Evolutionary conservation across 2,888 invertebrate species (phyloP).

Genomic region (Scrobipalpa atriplicella): DNA sequence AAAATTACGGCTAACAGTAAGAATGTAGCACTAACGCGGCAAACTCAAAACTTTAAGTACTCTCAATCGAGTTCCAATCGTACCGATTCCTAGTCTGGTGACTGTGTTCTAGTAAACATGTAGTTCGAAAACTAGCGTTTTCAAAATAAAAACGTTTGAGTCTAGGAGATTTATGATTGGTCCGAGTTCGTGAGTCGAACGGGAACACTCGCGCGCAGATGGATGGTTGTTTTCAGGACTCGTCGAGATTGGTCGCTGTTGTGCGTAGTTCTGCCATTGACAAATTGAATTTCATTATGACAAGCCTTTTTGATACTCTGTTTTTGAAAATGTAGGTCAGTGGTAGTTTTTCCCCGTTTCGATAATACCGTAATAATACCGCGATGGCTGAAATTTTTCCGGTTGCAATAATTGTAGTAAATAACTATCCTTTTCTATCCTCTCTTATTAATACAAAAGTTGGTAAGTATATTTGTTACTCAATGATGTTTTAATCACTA

Average conservation of each 20-base stretch:
- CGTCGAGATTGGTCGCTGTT: conserved; percentile 32
- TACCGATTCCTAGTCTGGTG: conserved; percentile 21
- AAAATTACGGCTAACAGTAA: no score
- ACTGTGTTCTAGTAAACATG: conserved; percentile 44
- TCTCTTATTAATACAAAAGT: no score
- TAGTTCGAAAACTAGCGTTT: conserved; percentile 56
- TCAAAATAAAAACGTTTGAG: conserved; percentile 61
- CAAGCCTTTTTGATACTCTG: not conserved
- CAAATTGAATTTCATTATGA: conserved; percentile 16
- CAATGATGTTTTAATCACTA: no score
- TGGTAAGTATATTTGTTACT: no score
- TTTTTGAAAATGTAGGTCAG: no score
- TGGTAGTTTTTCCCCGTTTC: no score
- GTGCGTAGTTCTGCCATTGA: conserved; percentile 32
- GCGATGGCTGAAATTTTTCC: no score
- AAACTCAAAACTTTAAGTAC: no score
- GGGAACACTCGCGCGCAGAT: conserved; percentile 39
- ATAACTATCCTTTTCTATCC: no score
- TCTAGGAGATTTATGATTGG: conserved; percentile 62
- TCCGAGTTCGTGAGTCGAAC: conserved; percentile 42
- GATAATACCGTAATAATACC: no score
- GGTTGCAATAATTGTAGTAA: no score
- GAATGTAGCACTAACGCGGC: not conserved
- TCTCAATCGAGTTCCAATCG: conserved; percentile 24
- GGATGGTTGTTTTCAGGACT: conserved; percentile 55